Conservation (phyloP, 35 echinoderm and acorn worm genomes). For the Apostichopus californicus region DNA sequence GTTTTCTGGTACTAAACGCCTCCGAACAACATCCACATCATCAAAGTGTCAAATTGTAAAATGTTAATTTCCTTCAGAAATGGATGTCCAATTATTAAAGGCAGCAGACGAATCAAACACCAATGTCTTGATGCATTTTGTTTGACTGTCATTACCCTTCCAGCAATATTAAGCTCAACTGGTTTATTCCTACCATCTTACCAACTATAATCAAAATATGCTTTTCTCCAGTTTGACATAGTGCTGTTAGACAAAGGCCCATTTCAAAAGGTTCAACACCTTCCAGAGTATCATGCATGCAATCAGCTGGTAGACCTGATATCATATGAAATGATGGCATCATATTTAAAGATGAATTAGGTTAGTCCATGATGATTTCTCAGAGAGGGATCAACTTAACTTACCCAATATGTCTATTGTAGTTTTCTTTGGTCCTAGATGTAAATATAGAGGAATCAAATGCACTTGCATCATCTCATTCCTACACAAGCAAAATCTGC, state of each 20-base stretch:
- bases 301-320: slow-evolving; percentile 22
- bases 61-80: background rate
- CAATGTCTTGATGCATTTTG: slow-evolving; percentile 52
- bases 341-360: background rate
- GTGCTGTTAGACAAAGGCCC: too few species aligned
- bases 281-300: slow-evolving; percentile 45
- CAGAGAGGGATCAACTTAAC: background rate
- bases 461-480: slow-evolving; percentile 20
- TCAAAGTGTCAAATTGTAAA: too few species aligned
- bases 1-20: too few species aligned
- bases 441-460: slow-evolving; percentile 36
- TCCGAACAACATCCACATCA: too few species aligned
- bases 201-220: background rate
- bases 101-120: slow-evolving; percentile 5
- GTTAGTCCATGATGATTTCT: slow-evolving; percentile 41
- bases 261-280: background rate
- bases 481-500: slow-evolving; percentile 54
- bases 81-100: slow-evolving; percentile 44
- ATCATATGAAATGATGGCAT: slow-evolving; percentile 39
- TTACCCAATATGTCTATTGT: slow-evolving; percentile 3
- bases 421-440: slow-evolving; percentile 32
- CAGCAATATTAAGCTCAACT: background rate
- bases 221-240: background rate
- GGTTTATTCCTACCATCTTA: slow-evolving; percentile 49
- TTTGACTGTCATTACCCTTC: background rate